A percentile compares a stretch with the other conserved stretches of the same genome.
Conservation (phyloP, 2,797 vertebrate species). For the Cynopterus sphinx region DNA sequence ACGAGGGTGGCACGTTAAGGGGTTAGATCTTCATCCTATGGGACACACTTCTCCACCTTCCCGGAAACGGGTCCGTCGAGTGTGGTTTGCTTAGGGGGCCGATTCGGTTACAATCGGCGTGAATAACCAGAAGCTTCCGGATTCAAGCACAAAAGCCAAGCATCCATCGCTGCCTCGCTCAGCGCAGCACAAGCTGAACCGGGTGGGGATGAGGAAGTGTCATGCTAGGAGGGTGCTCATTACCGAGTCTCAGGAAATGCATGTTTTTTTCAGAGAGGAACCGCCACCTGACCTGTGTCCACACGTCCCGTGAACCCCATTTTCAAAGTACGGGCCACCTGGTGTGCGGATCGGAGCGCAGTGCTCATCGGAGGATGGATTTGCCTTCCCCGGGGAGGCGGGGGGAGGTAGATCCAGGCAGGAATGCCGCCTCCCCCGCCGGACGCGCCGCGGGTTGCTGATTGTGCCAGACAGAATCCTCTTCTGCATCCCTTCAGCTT, state of each 20-base stretch:
- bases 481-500: constrained; percentile 63
- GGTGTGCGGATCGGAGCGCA: not conserved
- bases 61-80: not conserved
- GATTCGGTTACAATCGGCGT: not conserved
- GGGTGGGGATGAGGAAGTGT: not conserved
- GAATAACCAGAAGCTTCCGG: not conserved
- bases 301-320: not conserved
- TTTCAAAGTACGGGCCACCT: not conserved
- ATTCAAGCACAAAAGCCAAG: not conserved
- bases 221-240: constrained; percentile 19
- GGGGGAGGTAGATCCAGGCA: too few relatives aligned
- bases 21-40: not conserved
- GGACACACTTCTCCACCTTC: not conserved
- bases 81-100: not conserved
- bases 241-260: constrained; percentile 46
- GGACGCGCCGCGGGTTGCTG: constrained; percentile 64
- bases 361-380: constrained; percentile 43
- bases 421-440: not conserved
- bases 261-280: not conserved
- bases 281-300: not conserved
- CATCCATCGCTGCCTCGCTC: not conserved
- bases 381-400: not conserved
- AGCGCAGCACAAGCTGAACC: not conserved
- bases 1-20: not conserved
- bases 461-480: constrained; percentile 61